Evolutionary conservation across 64 coral and sea anemone species (phyloP).

Genomic region (Stichodactyla helianthus): DNA sequence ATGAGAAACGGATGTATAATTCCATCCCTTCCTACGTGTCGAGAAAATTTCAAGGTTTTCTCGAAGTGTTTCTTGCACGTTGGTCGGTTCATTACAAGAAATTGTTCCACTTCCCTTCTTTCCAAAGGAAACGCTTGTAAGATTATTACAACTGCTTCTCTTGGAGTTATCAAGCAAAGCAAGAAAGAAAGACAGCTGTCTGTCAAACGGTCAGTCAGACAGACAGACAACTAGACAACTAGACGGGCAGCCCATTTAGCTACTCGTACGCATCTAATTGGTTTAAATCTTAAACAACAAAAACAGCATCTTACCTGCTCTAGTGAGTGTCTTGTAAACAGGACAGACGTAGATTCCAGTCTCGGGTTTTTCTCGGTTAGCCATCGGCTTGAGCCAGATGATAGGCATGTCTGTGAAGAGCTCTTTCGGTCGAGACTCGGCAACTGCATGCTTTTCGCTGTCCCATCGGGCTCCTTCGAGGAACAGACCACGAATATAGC

Average conservation of each 20-base stretch:
- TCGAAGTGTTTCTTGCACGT: background rate
- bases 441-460: constrained; percentile 56
- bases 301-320: constrained; percentile 56
- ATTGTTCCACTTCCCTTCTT: background rate
- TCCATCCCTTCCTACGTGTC: background rate
- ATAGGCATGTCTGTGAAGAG: constrained; percentile 98
- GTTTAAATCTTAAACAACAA: background rate
- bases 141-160: background rate
- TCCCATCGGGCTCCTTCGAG: constrained; percentile 94
- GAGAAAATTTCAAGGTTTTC: background rate
- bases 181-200: too few relatives aligned
- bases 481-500: constrained; percentile 97
- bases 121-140: background rate
- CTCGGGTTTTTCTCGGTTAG: constrained; percentile 90
- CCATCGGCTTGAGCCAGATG: constrained; percentile 91
- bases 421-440: constrained; percentile 94
- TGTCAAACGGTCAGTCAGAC: background rate
- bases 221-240: background rate
- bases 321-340: constrained; percentile 94
- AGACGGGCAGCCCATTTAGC: background rate
- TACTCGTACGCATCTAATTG: background rate
- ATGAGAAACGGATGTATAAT: background rate
- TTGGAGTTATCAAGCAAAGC: too few relatives aligned
- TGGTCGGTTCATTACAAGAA: background rate
- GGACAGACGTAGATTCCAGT: constrained; percentile 95